These are phyloP conservation scores for Pegoplata infirma DNA, from an alignment of 2,888 invertebrate species.

Conservation along the genomic window DNA sequence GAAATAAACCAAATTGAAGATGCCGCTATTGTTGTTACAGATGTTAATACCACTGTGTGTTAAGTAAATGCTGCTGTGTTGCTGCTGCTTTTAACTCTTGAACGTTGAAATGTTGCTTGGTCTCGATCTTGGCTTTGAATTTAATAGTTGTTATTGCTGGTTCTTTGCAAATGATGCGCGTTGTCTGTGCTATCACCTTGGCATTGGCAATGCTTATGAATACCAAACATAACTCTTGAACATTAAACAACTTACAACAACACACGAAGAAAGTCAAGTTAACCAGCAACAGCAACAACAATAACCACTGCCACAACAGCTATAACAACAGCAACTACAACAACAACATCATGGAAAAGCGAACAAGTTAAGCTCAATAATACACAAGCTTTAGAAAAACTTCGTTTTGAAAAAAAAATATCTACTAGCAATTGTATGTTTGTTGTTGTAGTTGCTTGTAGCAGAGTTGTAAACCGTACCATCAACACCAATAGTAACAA, in stretches of 20 bases:
- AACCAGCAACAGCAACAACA: constrained; percentile 31
- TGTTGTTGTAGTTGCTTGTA: constrained; percentile 60
- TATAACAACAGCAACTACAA: too few relatives aligned
- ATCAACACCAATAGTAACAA: constrained; percentile 57
- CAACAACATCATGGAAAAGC: constrained; percentile 18
- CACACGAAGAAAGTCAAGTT: constrained; percentile 51
- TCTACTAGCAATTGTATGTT: constrained; percentile 51
- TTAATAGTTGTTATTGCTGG: constrained; percentile 35
- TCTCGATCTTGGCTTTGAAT: too few relatives aligned
- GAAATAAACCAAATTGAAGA: constrained; percentile 65
- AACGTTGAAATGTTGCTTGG: constrained; percentile 32
- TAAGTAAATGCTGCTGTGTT: constrained; percentile 30
- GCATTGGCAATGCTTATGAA: constrained; percentile 75
- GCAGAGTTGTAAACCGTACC: constrained; percentile 65
- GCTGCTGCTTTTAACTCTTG: constrained; percentile 33
- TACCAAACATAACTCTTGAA: constrained; percentile 66
- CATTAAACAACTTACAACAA: constrained; percentile 4
- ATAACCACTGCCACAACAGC: too few relatives aligned
- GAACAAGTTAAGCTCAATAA: constrained; percentile 47
- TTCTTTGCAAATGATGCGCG: constrained; percentile 65
- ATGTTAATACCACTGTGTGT: neutral
- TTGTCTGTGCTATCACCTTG: constrained; percentile 74
- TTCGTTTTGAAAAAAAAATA: constrained; percentile 57
- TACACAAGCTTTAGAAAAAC: neutral
- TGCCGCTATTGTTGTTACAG: constrained; percentile 57